phyloP scores from a whole-genome alignment of 2,797 vertebrate genomes.

The Periparus ater region DNA sequence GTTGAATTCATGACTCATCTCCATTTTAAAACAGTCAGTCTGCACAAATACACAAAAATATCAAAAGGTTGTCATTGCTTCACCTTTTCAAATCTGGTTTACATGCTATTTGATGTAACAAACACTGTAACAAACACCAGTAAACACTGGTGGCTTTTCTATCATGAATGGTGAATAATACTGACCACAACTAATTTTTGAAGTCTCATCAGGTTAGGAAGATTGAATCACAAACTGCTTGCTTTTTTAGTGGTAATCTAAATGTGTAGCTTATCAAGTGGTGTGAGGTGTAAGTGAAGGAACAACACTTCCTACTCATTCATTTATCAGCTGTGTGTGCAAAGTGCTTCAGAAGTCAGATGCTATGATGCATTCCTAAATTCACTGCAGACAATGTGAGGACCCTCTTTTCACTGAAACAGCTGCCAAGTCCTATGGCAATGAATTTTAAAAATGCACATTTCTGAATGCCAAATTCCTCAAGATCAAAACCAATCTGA shows the following conservation, averaged over 20 bases:
- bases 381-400: not conserved
- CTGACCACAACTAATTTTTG: not conserved
- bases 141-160: not conserved
- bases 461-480: not conserved
- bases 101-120: not conserved
- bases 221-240: not conserved
- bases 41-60: not conserved
- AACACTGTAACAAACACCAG: too few relatives aligned
- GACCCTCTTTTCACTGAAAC: not conserved
- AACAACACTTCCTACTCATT: not conserved
- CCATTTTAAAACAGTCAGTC: not conserved
- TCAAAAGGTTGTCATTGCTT: not conserved
- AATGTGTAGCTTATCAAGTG: not conserved
- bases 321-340: not conserved
- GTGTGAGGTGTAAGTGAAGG: not conserved
- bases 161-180: not conserved
- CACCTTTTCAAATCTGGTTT: not conserved
- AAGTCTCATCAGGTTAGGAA: not conserved
- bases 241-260: not conserved
- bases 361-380: not conserved
- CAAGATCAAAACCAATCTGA: not conserved
- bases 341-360: not conserved
- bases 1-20: slow-evolving; percentile 1
- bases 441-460: not conserved
- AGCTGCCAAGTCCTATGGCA: not conserved